Percentiles rank a stretch among this genome's conserved stretches.
Conservation (phyloP, 2,888 invertebrate species). For the Morpho deidamia region DNA sequence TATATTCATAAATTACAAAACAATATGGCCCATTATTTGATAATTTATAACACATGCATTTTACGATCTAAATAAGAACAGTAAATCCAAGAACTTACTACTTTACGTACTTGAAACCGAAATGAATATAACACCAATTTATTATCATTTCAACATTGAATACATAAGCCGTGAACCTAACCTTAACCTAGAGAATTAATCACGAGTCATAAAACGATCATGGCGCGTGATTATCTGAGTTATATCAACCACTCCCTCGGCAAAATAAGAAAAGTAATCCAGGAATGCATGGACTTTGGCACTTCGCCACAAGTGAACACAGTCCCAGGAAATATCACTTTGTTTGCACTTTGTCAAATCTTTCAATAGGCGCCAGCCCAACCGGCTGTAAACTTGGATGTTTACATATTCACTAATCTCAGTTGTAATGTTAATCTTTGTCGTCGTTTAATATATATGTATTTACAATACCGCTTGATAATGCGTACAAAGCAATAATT, state of each 20-base stretch:
- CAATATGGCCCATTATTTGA: too few relatives aligned
- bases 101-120: neutral
- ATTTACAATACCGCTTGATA: neutral
- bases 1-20: too few relatives aligned
- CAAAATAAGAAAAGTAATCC: constrained; percentile 43
- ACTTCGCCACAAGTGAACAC: constrained; percentile 38
- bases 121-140: neutral
- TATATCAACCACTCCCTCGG: constrained; percentile 33
- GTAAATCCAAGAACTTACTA: too few relatives aligned
- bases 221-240: constrained; percentile 37
- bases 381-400: neutral
- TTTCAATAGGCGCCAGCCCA: constrained; percentile 28
- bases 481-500: neutral
- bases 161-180: constrained; percentile 9
- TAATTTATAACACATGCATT: too few relatives aligned
- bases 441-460: neutral
- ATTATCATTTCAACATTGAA: neutral
- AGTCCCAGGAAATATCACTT: constrained; percentile 44
- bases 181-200: constrained; percentile 23
- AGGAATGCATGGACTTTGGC: constrained; percentile 55
- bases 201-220: constrained; percentile 2
- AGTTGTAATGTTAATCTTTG: neutral
- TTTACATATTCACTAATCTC: neutral
- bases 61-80: too few relatives aligned
- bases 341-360: constrained; percentile 47